Evolutionary conservation across 1,140 invertebrate species (phyloP), one percentile per base, ranked within the genome.

Genomic region (Drosophila biarmipes): DNA sequence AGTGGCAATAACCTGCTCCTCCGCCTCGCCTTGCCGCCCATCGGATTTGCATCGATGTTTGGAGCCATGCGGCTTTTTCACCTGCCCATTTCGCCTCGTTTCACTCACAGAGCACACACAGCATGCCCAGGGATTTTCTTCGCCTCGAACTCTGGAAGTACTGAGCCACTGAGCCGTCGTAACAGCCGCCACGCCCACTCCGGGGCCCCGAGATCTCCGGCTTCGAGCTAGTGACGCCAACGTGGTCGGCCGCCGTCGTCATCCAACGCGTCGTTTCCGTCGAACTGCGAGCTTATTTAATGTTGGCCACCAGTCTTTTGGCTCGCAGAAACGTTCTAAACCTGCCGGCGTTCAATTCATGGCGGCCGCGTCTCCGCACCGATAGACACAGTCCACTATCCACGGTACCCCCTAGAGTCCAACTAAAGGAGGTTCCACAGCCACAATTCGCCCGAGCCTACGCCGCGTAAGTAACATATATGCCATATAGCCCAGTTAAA

Each of bases 231-330:
- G 46, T 17, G 42, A 38, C 43, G 63, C 34, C 62, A 66, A 66
- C 57, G 57, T 62, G 21, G 58, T 63, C 43, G 57, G 27, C 34
- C 21, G 15, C 11, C 24, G 35, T 54, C 54, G 19, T 56, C 58
- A 38, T 38, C 40, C 40, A 7, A 29, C 40, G 49, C 46, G 56
- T 53, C 31, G 57, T 40, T 6, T 34, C 46, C 21, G 54, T 54
- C 55, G 24, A 35, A 56, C 52, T 66, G 82, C 43, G 49, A 40
- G 61, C 51, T 43, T 63, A 77, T 73, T 89, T 84, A 84, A 89
- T 89, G 84, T 89, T 86, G 84, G 66, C 68, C 53, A 46, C 54
- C 24, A 64, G 51, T 55, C 57, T 84, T 46, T 54, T 80, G 46
- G 51, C 49, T 48, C 71, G 59, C 53, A 73, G 67, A 53, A 80